Base-by-base conservation (phyloP, 2,113 vertebrate species). In the Ranitomeya variabilis region DNA sequence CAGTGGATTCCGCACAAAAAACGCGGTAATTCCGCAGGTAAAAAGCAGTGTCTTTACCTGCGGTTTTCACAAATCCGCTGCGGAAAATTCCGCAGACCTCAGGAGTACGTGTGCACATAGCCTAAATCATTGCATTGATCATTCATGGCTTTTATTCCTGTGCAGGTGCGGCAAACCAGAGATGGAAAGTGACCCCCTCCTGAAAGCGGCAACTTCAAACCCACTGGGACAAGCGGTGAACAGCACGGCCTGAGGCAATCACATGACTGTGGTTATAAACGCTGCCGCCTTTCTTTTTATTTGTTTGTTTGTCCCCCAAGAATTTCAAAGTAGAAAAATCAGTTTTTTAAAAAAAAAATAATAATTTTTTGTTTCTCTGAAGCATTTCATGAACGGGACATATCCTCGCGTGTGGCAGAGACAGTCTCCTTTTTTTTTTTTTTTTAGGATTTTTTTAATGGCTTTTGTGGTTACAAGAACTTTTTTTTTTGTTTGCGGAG, bases 151-250 rank as follows among this genome's bases (percentile, higher is more conserved):
- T 31, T 45, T 62, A 0, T 18, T 45, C 18, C 45, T 54, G 12
- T 85, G 21, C 86, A 97, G 96, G 94, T 96, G 96, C 91, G 94
- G 95, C 93, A 97, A 97, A 93, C 96, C 96, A 94, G 96, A 97
- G 92, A 94, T 95, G 86, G 96, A 97, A 92, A 94, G 93, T 67
- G 96, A 95, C 88, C 90, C 94, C 90, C 93, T 96, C 91, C 94
- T 96, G 92, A 96, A 95, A 96, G 95, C 95, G 95, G 95, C 96
- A 94, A 95, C 95, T 92, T 96, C 96, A 93, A 95, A 96, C 96
- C 94, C 95, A 94, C 93, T 96, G 96, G 95, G 96, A 96, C 96
- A 97, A 95, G 96, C 95, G 93, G 95, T 97, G 96, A 97, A 98
- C 90, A 95, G 96, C 94, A 95, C 95, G 85, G 92, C 96, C 92